Evolutionary conservation across 2,888 invertebrate genomes (phyloP).

Genomic region (Dolichomitus sp.): DNA sequence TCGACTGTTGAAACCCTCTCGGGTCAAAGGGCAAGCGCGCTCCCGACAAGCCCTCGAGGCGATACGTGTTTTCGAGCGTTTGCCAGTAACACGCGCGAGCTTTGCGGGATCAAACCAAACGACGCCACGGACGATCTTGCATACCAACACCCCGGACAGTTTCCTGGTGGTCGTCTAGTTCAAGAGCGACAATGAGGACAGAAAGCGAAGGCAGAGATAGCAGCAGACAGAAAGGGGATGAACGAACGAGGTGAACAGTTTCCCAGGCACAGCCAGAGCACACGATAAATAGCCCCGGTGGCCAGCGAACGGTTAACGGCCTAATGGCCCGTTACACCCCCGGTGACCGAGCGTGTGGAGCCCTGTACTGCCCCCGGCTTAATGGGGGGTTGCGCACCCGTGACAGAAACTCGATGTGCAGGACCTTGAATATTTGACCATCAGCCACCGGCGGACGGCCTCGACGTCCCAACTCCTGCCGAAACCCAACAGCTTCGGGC

Average conservation of each 20-base stretch:
- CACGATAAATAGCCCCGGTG: constrained; percentile 46
- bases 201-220: constrained; percentile 6
- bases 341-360: constrained; percentile 40
- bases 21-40: constrained; percentile 24
- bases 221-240: constrained; percentile 20
- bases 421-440: constrained; percentile 62
- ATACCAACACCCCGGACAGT: background rate
- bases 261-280: constrained; percentile 1
- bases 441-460: constrained; percentile 21
- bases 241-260: constrained; percentile 7
- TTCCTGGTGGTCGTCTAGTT: background rate
- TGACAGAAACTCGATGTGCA: constrained; percentile 53
- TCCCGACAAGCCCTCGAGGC: constrained; percentile 4
- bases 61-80: constrained; percentile 18
- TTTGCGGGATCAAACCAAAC: background rate
- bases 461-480: background rate
- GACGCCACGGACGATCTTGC: background rate
- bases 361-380: constrained; percentile 35
- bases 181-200: constrained; percentile 4
- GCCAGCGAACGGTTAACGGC: constrained; percentile 64
- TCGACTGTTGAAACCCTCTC: constrained; percentile 5
- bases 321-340: constrained; percentile 65
- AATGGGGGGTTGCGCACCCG: constrained; percentile 62
- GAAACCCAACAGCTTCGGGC: background rate
- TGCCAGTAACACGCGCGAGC: constrained; percentile 11